Base-by-base conservation (phyloP, 1,140 invertebrate genomes). In the Homarus americanus region DNA sequence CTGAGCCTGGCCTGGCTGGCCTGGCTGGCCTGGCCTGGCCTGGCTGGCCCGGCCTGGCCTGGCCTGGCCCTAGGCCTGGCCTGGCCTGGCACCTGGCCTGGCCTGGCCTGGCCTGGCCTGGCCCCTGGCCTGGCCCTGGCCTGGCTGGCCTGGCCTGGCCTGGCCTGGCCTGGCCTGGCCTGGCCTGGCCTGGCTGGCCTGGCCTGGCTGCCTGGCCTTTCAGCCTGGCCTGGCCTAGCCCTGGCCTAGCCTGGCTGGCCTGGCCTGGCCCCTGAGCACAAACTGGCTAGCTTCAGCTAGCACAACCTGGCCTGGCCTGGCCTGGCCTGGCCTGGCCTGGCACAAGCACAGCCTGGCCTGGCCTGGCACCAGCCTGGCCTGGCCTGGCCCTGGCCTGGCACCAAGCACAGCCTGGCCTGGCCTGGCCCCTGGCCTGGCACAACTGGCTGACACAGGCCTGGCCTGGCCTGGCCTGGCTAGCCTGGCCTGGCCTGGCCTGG, bases 271-370 rank as follows among this genome's bases (percentile, higher is more conserved):
- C 92, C 83, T 66, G 78, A n/a, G n/a, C n/a, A n/a, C n/a, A n/a
- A n/a, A n/a, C n/a, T n/a, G n/a, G n/a, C n/a, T n/a, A n/a, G n/a
- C n/a, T n/a, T n/a, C n/a, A n/a, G n/a, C n/a, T n/a, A 24, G 66
- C 92, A 92, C 49, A 82, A 89, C 92, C 92, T 93, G 92, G 44
- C 5, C 44, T 49, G 44, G 44, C 44, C 44, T 49, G 44, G 44
- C 44, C 44, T 49, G 44, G 44, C 44, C 44, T 49, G 44, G 44
- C 44, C 44, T 49, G 44, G 5, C 44, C 15, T 4, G 44, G 5
- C 44, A n/a, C n/a, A n/a, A n/a, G n/a, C n/a, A n/a, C 15, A 12
- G 44, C 44, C 44, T 49, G 44, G 44, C 44, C 44, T 49, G 44
- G 44, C 44, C 44, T 49, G 44, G 44, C 44, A n/a, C 44, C 15